A percentile compares a stretch with the other conserved stretches of the same genome.
Conservation (phyloP, 2,113 vertebrate species). For the Urocolius indicus region DNA sequence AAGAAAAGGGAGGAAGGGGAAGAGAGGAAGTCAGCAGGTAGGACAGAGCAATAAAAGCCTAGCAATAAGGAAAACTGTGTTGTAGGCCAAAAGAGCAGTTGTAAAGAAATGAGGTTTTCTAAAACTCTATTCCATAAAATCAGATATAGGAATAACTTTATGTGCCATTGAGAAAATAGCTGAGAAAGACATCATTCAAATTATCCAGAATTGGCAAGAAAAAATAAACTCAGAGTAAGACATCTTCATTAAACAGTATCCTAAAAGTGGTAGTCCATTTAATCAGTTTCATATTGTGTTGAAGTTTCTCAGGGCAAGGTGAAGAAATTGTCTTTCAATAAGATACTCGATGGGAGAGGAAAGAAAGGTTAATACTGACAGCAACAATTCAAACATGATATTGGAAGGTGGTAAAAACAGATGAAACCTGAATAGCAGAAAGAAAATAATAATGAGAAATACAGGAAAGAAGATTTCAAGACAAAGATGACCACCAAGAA, state of each 20-base stretch:
- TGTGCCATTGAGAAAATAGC: background rate
- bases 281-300: background rate
- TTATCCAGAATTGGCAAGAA: background rate
- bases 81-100: background rate
- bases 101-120: background rate
- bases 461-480: background rate
- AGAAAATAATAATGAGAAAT: background rate
- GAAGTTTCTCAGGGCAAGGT: background rate
- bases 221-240: background rate
- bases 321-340: background rate
- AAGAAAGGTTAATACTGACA: background rate
- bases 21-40: background rate
- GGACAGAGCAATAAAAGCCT: background rate
- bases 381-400: background rate
- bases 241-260: background rate
- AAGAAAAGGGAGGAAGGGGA: background rate
- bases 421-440: background rate
- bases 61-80: background rate
- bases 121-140: fast-evolving
- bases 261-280: background rate
- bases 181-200: background rate
- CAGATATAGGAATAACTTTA: background rate
- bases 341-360: fast-evolving
- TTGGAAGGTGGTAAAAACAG: background rate
- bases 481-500: background rate